Evolutionary conservation across 2,113 vertebrate genomes (phyloP).

Genomic region (Amphiprion ocellaris): DNA sequence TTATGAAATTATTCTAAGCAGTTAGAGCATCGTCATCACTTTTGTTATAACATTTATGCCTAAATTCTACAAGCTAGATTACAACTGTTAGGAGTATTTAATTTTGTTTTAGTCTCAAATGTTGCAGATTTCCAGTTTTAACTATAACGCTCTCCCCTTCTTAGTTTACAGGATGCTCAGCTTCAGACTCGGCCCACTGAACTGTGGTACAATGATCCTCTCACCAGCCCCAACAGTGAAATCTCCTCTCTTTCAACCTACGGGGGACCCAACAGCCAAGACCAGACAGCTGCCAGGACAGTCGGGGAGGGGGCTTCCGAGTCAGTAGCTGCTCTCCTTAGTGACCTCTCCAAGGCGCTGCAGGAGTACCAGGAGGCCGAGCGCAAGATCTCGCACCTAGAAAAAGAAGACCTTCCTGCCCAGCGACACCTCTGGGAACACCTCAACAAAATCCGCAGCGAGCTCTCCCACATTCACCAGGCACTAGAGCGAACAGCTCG

Average conservation of each 20-base stretch:
- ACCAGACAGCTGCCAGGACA: constrained; percentile 37
- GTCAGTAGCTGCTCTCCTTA: constrained; percentile 83
- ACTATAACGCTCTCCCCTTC: neutral
- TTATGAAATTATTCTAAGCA: neutral
- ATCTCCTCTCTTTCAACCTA: constrained; percentile 40
- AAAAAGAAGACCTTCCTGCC: constrained; percentile 84
- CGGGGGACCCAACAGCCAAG: constrained; percentile 46
- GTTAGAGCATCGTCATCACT: no score
- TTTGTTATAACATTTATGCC: no score
- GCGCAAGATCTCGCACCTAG: constrained; percentile 88
- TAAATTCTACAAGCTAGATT: neutral
- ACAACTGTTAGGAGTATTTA: neutral
- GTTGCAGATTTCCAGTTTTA: neutral
- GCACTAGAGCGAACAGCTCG: constrained; percentile 87
- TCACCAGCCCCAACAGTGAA: constrained; percentile 66
- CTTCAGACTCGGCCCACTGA: constrained; percentile 69
- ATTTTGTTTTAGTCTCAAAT: neutral
- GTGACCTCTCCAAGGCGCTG: constrained; percentile 91
- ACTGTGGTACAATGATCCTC: constrained; percentile 72
- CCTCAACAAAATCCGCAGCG: constrained; percentile 91
- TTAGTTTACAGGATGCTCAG: constrained; percentile 69
- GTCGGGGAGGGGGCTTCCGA: constrained; percentile 75
- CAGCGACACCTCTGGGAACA: constrained; percentile 92
- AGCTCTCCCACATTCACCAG: constrained; percentile 93
- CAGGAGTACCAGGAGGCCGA: constrained; percentile 93